Evolutionary conservation across 1,140 invertebrate genomes (phyloP), one percentile per base, ranked within the genome.

Genomic region (Laupala kohalensis): DNA sequence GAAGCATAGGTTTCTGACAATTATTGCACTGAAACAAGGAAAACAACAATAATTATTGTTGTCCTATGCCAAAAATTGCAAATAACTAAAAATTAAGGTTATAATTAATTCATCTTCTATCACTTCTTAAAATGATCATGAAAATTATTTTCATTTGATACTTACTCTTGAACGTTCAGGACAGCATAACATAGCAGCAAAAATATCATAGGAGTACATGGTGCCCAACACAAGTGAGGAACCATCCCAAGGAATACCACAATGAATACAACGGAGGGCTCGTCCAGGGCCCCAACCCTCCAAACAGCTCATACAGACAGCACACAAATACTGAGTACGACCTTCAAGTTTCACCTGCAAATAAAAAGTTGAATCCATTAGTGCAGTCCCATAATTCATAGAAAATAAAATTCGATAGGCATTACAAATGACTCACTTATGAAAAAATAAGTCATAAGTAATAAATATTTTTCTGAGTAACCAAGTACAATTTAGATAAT

Each of bases 131-230:
- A n/a, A n/a, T n/a, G n/a, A n/a, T n/a, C n/a, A n/a, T n/a, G n/a
- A n/a, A n/a, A n/a, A n/a, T n/a, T n/a, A n/a, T n/a, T n/a, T n/a
- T n/a, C n/a, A n/a, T n/a, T n/a, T n/a, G 15, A 37, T 37, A 80
- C 81, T 83, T 80, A 95, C 93, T 87, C 93, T 94, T 71, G 97
- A 86, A 77, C 95, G 86, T 77, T 96, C 93, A 78, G 90, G 86
- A 84, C 96, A 98, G 79, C 96, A 98, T 19, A 95, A 94, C 83
- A 91, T 94, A 66, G 95, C 95, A 78, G 96, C 96, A 81, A 98
- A 98, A 74, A 98, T 94, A 81, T 98, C 96, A 78, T 97, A 98
- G 65, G 94, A 93, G 81, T 98, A 98, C 94, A 97, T 96, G 69
- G 95, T 96, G 66, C 96, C 96, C 23, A 98, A 84, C 37, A 97